Evolutionary conservation across 1,140 invertebrate genomes (phyloP).

Genomic region (Trachelipus rathkii): DNA sequence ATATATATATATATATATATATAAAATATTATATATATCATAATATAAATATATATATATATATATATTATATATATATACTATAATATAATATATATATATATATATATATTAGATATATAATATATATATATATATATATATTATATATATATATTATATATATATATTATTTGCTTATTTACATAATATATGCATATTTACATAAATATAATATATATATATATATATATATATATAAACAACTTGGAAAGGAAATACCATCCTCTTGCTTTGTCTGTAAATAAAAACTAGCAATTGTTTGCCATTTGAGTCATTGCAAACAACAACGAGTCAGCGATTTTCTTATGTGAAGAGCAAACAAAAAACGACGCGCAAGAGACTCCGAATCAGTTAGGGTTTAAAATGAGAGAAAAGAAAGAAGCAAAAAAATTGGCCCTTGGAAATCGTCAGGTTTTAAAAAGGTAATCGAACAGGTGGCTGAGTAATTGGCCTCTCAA

Average conservation of each 20-base stretch:
- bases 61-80: slow-evolving; percentile 9
- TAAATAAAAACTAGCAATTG: slow-evolving; percentile 6
- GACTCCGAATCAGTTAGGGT: not conserved
- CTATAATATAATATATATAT: slow-evolving; percentile 8
- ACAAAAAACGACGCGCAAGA: not conserved
- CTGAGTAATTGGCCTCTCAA: not conserved
- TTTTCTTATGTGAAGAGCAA: not conserved
- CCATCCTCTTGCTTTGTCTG: slow-evolving; percentile 4
- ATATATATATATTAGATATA: slow-evolving; percentile 15
- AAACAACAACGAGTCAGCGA: slow-evolving; percentile 1
- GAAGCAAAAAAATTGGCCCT: not conserved
- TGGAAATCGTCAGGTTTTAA: too few relatives aligned
- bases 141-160: too few relatives aligned
- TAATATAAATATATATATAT: not conserved
- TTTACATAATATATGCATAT: not conserved
- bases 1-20: too few relatives aligned
- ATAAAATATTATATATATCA: too few relatives aligned
- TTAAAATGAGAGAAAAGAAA: too few relatives aligned
- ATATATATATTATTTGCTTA: not conserved
- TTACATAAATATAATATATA: slow-evolving; percentile 1
- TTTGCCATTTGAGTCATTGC: slow-evolving; percentile 3
- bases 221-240: not conserved
- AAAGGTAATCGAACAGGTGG: not conserved
- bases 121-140: not conserved
- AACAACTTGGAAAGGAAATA: not conserved